These are phyloP conservation scores for Meles meles DNA, from an alignment of 2,113 vertebrate genomes.

Conservation along the genomic window DNA sequence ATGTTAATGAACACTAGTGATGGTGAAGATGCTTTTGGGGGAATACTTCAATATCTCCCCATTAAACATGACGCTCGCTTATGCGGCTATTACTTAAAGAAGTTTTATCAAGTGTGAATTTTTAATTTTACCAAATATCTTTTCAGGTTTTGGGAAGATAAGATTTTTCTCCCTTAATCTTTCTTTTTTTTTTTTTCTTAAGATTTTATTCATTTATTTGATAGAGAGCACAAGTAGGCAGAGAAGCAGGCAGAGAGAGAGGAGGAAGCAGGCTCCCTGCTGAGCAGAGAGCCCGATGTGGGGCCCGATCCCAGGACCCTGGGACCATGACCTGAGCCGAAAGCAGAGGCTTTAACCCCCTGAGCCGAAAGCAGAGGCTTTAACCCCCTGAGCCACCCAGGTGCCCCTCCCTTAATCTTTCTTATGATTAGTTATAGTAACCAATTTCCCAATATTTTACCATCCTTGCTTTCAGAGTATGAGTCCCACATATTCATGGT, in stretches of 20 bases:
- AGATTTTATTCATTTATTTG: too few species aligned
- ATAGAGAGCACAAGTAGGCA: too few species aligned
- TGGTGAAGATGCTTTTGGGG: not conserved
- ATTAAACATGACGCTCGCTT: not conserved
- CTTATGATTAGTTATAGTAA: not conserved
- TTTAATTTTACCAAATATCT: not conserved
- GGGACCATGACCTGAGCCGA: too few species aligned
- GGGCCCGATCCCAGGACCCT: too few species aligned
- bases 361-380: too few species aligned
- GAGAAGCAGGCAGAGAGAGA: too few species aligned
- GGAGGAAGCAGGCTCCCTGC: too few species aligned
- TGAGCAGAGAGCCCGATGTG: too few species aligned
- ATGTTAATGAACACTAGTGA: not conserved
- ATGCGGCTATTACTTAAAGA: not conserved
- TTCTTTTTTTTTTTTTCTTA: too few species aligned
- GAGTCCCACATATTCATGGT: not conserved
- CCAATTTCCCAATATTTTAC: conserved; percentile 1
- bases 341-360: too few species aligned
- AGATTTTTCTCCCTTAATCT: not conserved
- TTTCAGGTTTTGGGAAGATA: not conserved
- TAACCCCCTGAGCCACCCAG: too few species aligned
- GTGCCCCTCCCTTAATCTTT: not conserved
- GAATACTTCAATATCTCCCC: not conserved
- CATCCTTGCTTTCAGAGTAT: not conserved
- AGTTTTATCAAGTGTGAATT: not conserved